Conservation (phyloP, 2,888 invertebrate genomes). For the Trachelus tabidus region DNA sequence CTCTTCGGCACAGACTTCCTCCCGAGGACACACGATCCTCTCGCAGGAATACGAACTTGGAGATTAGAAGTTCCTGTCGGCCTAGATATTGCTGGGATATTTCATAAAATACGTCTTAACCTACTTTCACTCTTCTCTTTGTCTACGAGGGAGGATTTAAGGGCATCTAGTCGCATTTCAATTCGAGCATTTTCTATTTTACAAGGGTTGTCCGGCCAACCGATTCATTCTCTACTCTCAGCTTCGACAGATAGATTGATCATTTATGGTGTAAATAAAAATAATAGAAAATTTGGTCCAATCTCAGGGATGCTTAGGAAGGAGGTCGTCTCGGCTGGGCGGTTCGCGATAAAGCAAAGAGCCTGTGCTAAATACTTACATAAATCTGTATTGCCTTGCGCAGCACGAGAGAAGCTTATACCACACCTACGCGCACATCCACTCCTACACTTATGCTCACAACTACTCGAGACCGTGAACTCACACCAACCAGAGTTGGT, state of each 20-base stretch:
- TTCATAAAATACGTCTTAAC: constrained; percentile 25
- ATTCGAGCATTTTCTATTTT: not conserved
- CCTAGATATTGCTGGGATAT: constrained; percentile 44
- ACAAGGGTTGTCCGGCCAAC: not conserved
- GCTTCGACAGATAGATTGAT: not conserved
- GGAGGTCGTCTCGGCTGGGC: constrained; percentile 59
- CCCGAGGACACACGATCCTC: not conserved
- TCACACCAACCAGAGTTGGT: not conserved
- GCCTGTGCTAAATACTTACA: constrained; percentile 66
- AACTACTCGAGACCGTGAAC: constrained; percentile 11
- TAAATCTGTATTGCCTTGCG: constrained; percentile 66
- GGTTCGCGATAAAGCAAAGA: constrained; percentile 65
- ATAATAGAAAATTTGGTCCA: constrained; percentile 49
- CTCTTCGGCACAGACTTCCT: not conserved
- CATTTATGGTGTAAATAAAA: constrained; percentile 24
- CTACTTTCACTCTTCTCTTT: constrained; percentile 10
- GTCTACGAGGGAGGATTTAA: constrained; percentile 33
- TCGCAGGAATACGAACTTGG: not conserved
- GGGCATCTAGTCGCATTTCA: not conserved
- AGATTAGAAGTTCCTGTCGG: constrained; percentile 15
- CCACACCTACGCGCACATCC: constrained; percentile 35
- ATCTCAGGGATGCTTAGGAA: not conserved
- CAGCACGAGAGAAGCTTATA: constrained; percentile 58
- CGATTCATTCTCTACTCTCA: not conserved
- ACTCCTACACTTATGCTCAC: constrained; percentile 17